phyloP scores from a whole-genome alignment of 2,888 invertebrate species.

The Cantharis rustica region DNA sequence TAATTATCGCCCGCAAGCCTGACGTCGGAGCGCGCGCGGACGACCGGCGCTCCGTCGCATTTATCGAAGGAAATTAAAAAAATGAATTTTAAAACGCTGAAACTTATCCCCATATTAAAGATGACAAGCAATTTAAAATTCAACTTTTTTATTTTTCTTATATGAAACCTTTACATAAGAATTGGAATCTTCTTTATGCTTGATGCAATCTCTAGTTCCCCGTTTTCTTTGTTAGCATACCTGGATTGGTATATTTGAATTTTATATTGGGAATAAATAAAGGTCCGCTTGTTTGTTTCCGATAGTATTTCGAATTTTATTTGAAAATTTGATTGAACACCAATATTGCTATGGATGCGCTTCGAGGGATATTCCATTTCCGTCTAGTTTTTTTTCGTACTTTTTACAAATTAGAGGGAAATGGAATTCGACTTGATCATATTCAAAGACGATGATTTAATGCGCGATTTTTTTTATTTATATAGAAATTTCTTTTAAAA shows the following conservation, averaged over 20 bases:
- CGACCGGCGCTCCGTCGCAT: not conserved
- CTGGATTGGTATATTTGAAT: conserved; percentile 37
- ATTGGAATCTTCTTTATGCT: conserved; percentile 34
- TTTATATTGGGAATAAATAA: conserved; percentile 40
- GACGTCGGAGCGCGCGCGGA: not conserved
- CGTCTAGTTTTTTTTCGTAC: conserved; percentile 1
- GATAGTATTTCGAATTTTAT: conserved; percentile 27
- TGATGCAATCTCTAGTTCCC: conserved; percentile 30
- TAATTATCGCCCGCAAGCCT: not conserved
- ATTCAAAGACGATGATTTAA: conserved; percentile 3
- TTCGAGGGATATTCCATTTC: conserved; percentile 2
- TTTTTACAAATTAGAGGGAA: conserved; percentile 3
- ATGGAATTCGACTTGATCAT: conserved; percentile 2
- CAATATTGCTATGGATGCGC: conserved; percentile 18
- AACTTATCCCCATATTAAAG: conserved; percentile 8
- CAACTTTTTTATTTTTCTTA: conserved; percentile 31
- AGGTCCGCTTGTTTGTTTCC: conserved; percentile 29
- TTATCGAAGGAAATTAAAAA: not conserved
- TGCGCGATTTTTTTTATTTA: not conserved
- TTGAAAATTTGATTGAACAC: conserved; percentile 28
- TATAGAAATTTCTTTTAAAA: not conserved
- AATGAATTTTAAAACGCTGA: conserved; percentile 4
- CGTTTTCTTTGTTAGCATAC: conserved; percentile 38
- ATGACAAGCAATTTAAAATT: conserved; percentile 37
- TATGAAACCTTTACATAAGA: conserved; percentile 26